Conservation (phyloP, 2,888 invertebrate genomes). For the Microplitis deprimator region DNA sequence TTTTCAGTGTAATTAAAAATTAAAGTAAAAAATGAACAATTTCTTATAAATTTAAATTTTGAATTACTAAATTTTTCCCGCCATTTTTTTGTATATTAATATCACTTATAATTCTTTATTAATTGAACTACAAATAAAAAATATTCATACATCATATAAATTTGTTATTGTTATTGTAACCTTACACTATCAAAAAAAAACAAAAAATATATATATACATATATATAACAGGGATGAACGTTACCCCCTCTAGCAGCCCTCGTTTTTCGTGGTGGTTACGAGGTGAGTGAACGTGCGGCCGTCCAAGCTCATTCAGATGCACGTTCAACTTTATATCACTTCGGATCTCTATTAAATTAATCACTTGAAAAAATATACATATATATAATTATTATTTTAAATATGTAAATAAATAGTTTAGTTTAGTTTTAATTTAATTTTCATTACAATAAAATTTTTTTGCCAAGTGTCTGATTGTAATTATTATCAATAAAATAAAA, state of each 20-base stretch:
- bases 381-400: neutral
- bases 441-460: neutral
- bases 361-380: neutral
- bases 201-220: neutral
- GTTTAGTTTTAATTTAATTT: neutral
- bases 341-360: neutral
- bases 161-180: too few species aligned
- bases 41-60: too few species aligned
- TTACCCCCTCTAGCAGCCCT: conserved; percentile 49
- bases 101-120: too few species aligned
- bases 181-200: neutral
- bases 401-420: neutral
- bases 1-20: too few species aligned
- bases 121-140: too few species aligned
- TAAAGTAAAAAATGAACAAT: too few species aligned
- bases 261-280: conserved; percentile 53
- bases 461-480: neutral
- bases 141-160: too few species aligned
- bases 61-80: too few species aligned
- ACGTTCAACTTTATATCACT: conserved; percentile 53
- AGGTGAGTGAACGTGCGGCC: conserved; percentile 61
- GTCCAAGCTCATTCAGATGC: conserved; percentile 58
- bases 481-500: neutral
- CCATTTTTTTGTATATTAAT: too few species aligned
- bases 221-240: conserved; percentile 11